Base-by-base conservation (phyloP, 2,888 invertebrate species). In the Calliphora vomitoria region DNA sequence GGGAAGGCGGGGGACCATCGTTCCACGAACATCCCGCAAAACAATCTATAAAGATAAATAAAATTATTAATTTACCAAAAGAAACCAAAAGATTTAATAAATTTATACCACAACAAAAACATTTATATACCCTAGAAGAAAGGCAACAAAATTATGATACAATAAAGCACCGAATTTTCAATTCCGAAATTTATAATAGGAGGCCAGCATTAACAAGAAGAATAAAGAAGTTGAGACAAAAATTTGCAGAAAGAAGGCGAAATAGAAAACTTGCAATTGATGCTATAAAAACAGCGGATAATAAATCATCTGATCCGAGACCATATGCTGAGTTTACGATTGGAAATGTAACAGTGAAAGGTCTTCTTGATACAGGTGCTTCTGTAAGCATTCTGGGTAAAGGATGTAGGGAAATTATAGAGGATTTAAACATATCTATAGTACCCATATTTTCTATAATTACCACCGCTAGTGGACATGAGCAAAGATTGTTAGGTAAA, bases 1-100 rank as follows among this genome's bases (percentile, higher is more conserved):
- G 72, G 58, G 55, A 35, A n/a, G 2, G 35, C 72, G 72, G 72
- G 58, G 58, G 58, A 74, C 58, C 72, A 41, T 53, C 58, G 58
- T 74, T 74, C 6, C 13, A 44, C 55, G 25, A 11, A 8, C 58
- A 60, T 25, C 41, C 72, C 66, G 44, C 25, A 25, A 25, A 25
- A 25, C 66, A 8, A 31, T 13, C 31, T 58, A 11, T 3, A 60
- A 25, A 47, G 25, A 44, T 41, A 0, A 69, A 20, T 31, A 53
- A 18, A 3, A 31, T 4, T 4, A 47, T 25, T 25, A 25, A 50
- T 11, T 25, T 60, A 31, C 8, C 25, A 11, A 3, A 60, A 13
- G 5, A 60, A 25, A 13, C 31, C 5, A 4, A 13, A 25, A 20
- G 25, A 11, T 25, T 11, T 25, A 60, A 60, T 5, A 20, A 13